Evolutionary conservation across 1,140 invertebrate genomes (phyloP), one percentile per base, ranked within the genome.

Genomic region (Heliconius hermathena): DNA sequence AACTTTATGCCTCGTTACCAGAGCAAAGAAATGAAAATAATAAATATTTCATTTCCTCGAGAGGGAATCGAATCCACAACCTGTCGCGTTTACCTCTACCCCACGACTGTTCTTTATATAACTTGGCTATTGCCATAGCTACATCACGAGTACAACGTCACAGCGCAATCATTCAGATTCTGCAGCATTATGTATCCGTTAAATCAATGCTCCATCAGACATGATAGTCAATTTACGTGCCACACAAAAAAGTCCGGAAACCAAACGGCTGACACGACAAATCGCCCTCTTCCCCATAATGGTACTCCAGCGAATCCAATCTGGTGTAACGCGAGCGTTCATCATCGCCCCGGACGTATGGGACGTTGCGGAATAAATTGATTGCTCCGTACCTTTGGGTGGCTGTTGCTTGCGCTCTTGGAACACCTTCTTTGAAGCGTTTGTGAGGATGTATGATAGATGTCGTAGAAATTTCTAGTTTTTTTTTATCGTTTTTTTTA

Each of bases 241-340:
- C 79, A 73, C 81, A 82, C 33, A 73, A 81, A 52, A 86, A 82
- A 78, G 81, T 80, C 33, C 54, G 72, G 77, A 78, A 76, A 77
- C 78, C 57, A 76, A 73, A 81, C 74, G 41, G 54, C 78, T 81
- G 81, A 84, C 84, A 78, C 79, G 78, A 86, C 78, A 86, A 86
- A 84, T 86, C 75, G 81, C 83, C 77, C 77, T 76, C 82, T 82
- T 82, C 81, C 78, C 49, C 74, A 76, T 82, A 84, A 85, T 81
- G 79, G 80, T 75, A 83, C 74, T 79, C 46, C 74, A 72, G 33
- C 66, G 66, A 70, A 79, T 76, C 78, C 81, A 81, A 81, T 85
- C 82, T 72, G 73, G 73, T 54, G 78, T 75, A 72, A 72, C 78
- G 81, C 78, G 72, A 72, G 72, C 38, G 77, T 41, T 76, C 79